phyloP scores from a whole-genome alignment of 2,113 vertebrate species.

The Brachionichthys hirsutus region DNA sequence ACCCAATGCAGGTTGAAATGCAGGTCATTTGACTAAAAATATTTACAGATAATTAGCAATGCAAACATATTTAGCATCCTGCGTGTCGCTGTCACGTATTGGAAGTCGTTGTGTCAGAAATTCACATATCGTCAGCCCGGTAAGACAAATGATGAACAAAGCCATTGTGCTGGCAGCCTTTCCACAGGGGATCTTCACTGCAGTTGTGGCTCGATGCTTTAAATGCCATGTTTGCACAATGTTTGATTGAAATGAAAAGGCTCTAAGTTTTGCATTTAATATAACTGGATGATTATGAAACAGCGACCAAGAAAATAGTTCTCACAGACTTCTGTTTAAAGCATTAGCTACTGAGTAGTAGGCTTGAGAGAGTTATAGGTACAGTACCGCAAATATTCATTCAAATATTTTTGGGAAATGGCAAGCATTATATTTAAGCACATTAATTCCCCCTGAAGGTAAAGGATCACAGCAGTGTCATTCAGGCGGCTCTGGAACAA shows the following conservation, averaged over 20 bases:
- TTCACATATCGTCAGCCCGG: constrained; percentile 1
- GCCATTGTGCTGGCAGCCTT: constrained; percentile 24
- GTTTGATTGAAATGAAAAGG: neutral
- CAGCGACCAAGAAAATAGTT: constrained; percentile 4
- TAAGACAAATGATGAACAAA: constrained; percentile 37
- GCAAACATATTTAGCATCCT: constrained; percentile 51
- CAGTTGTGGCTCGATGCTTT: constrained; percentile 1
- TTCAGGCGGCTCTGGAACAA: constrained; percentile 45
- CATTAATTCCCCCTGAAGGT: constrained; percentile 42
- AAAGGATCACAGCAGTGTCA: constrained; percentile 58
- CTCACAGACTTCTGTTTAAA: too few relatives aligned
- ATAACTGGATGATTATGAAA: neutral
- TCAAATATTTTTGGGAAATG: neutral
- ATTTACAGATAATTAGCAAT: constrained; percentile 59
- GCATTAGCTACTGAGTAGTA: too few relatives aligned
- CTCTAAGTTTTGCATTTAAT: neutral
- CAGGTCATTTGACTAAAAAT: constrained; percentile 55
- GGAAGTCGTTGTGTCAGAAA: constrained; percentile 1
- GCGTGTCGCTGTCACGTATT: constrained; percentile 38
- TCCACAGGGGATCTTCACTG: constrained; percentile 33
- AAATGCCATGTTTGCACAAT: neutral
- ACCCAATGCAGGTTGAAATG: constrained; percentile 1
- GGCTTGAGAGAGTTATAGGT: too few relatives aligned
- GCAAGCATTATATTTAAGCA: neutral
- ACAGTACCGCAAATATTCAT: too few relatives aligned